Percentiles rank a stretch among this genome's conserved stretches.
Conservation (phyloP, 2,888 invertebrate species). For the Orchesella flavescens region DNA sequence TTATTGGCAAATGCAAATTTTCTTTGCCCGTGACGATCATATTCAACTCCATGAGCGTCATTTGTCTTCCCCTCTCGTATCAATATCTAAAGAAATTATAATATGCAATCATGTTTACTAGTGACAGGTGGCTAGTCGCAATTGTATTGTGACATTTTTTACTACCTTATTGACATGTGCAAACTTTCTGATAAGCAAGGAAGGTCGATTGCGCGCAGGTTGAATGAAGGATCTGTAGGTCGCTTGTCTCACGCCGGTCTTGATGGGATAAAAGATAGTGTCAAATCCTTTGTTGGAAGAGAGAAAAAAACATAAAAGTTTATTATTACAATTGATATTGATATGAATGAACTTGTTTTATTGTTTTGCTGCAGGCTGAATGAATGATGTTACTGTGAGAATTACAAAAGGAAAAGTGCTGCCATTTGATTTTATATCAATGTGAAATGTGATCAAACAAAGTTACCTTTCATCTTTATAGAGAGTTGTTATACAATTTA, state of each 20-base stretch:
- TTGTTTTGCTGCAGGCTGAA: no score
- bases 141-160: no score
- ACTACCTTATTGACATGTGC: slow-evolving; percentile 62
- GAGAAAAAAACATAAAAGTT: background rate
- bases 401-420: no score
- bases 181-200: slow-evolving; percentile 61
- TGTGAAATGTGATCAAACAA: background rate
- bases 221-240: slow-evolving; percentile 57
- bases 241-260: slow-evolving; percentile 59
- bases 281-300: slow-evolving; percentile 53
- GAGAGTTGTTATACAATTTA: no score
- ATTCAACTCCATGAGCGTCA: slow-evolving; percentile 61
- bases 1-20: slow-evolving; percentile 64
- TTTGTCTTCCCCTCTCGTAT: slow-evolving; percentile 53
- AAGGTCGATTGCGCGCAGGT: slow-evolving; percentile 40
- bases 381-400: no score
- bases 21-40: slow-evolving; percentile 58
- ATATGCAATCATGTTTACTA: slow-evolving; percentile 10
- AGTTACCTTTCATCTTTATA: no score
- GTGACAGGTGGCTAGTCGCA: no score
- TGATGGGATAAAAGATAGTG: slow-evolving; percentile 54
- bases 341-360: no score
- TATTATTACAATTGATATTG: no score
- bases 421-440: background rate
- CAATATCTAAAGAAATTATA: slow-evolving; percentile 41